Evolutionary conservation across 2,888 invertebrate species (phyloP).

Genomic region (Rugalucina vietnamica): DNA sequence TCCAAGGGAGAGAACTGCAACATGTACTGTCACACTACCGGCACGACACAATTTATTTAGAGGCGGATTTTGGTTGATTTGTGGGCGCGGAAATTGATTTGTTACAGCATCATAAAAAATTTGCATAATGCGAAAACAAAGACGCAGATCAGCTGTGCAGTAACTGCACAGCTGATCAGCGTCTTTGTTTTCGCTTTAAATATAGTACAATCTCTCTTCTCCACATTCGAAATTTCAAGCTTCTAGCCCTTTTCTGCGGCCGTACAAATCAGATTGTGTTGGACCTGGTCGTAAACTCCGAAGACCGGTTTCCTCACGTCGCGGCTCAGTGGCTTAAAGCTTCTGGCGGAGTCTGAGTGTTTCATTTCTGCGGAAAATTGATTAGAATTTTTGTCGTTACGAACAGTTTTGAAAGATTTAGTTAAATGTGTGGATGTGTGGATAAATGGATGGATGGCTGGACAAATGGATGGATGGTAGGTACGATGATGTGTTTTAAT

Average conservation of each 20-base stretch:
- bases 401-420: not conserved
- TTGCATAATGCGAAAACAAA: no score
- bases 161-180: no score
- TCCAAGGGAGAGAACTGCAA: not conserved
- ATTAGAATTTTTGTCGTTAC: not conserved
- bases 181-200: no score
- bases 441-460: conserved; percentile 65
- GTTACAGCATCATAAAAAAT: no score
- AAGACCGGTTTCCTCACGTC: no score
- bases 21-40: not conserved
- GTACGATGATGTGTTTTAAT: not conserved
- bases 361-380: not conserved
- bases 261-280: no score
- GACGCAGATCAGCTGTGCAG: no score
- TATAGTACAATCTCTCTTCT: no score
- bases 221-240: no score
- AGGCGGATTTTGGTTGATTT: not conserved
- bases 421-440: conserved; percentile 62
- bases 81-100: conserved; percentile 13
- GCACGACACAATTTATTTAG: not conserved
- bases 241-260: no score
- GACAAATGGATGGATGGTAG: conserved; percentile 62
- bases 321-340: not conserved
- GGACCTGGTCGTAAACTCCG: no score
- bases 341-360: not conserved